Percentiles rank a stretch among this genome's conserved stretches.
phyloP scores from a whole-genome alignment of 2,797 vertebrate genomes.

The Synaphobranchus kaupii region DNA sequence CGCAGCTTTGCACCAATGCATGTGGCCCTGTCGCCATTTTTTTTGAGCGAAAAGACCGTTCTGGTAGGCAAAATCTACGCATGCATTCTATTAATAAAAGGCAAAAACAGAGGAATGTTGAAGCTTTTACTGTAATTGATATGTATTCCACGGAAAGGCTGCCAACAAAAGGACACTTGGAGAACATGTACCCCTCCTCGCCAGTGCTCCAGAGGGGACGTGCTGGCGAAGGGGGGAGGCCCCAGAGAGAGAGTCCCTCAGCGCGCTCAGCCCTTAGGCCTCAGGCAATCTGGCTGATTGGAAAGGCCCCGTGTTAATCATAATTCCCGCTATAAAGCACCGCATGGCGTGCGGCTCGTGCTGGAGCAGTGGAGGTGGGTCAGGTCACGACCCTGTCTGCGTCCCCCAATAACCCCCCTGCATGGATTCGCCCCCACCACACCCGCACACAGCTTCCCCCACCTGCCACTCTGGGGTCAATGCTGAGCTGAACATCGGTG shows the following conservation, averaged over 20 bases:
- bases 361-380: constrained; percentile 37
- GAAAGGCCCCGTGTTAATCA: constrained; percentile 54
- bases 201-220: not conserved
- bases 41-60: not conserved
- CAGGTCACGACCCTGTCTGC: constrained; percentile 50
- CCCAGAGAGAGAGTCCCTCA: not conserved
- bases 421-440: constrained; percentile 28
- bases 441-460: constrained; percentile 33
- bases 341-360: not conserved
- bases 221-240: not conserved
- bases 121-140: constrained; percentile 66
- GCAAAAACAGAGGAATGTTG: not conserved
- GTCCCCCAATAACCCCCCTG: constrained; percentile 32
- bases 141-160: constrained; percentile 54
- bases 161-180: constrained; percentile 45
- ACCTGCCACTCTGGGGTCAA: constrained; percentile 23
- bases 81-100: not conserved
- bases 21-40: not conserved
- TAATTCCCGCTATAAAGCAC: constrained; percentile 20
- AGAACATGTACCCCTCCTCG: not conserved
- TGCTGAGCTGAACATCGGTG: not conserved
- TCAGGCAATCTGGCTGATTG: constrained; percentile 66
- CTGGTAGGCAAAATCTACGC: not conserved
- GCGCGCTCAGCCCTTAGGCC: constrained; percentile 46
- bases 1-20: not conserved